Evolutionary conservation across 37 sponge, comb jelly and placozoan genomes (phyloP).

Genomic region (Eunapius fragilis): DNA sequence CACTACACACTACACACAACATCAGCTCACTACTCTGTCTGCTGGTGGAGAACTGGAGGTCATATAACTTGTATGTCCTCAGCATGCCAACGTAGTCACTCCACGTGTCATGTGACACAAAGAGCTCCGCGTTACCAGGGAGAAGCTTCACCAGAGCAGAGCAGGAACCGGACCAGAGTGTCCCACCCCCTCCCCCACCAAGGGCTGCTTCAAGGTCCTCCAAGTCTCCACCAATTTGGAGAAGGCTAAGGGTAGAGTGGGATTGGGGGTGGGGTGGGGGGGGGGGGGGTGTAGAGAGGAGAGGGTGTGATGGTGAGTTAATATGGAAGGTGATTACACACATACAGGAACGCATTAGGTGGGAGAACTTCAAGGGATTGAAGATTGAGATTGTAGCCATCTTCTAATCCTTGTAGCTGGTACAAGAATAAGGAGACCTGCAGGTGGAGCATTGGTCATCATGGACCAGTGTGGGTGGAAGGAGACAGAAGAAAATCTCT

Average conservation of each 20-base stretch:
- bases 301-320: neutral
- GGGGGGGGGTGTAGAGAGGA: neutral
- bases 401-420: constrained; percentile 69
- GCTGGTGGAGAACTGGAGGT: constrained; percentile 45
- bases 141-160: constrained; percentile 92
- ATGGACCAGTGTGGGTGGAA: too few species aligned
- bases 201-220: constrained; percentile 84
- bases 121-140: constrained; percentile 72
- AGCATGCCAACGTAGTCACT: constrained; percentile 75
- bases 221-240: constrained; percentile 82
- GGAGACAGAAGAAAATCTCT: too few species aligned
- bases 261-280: neutral
- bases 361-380: constrained; percentile 37
- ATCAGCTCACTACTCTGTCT: neutral
- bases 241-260: constrained; percentile 28
- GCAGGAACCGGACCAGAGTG: constrained; percentile 79
- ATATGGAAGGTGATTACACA: neutral
- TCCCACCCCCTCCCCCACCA: constrained; percentile 15
- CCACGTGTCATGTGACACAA: constrained; percentile 95
- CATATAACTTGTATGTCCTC: constrained; percentile 83
- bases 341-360: constrained; percentile 52
- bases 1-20: neutral
- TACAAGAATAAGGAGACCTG: constrained; percentile 41
- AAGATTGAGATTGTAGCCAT: constrained; percentile 46
- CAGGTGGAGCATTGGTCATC: neutral